phyloP scores from a whole-genome alignment of 2,113 vertebrate genomes.

The Parotia lawesii region DNA sequence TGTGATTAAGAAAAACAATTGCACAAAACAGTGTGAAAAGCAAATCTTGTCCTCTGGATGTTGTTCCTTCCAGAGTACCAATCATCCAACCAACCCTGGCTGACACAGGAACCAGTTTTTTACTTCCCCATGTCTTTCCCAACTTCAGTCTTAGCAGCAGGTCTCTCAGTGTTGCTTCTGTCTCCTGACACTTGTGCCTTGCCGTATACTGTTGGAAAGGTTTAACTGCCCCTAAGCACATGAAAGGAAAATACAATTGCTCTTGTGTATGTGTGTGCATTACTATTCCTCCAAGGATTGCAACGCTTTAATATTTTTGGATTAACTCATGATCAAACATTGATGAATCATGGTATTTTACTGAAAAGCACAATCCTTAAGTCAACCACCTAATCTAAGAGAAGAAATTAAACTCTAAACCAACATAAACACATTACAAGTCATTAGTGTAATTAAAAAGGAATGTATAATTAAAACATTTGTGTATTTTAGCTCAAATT shows the following conservation, averaged over 20 bases:
- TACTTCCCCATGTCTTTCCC: accelerated
- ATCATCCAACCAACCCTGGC: not conserved
- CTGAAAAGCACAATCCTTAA: constrained; percentile 79
- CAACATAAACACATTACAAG: constrained; percentile 84
- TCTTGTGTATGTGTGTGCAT: constrained; percentile 1
- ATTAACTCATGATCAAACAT: constrained; percentile 81
- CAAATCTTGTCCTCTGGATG: not conserved
- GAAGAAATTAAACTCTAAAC: constrained; percentile 84
- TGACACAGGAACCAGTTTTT: not conserved
- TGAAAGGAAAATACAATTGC: not conserved
- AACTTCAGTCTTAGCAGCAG: not conserved
- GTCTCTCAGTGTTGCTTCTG: not conserved
- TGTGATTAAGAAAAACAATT: not conserved
- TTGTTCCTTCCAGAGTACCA: not conserved
- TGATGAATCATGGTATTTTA: constrained; percentile 79
- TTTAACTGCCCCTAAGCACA: not conserved
- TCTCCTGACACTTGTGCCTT: not conserved
- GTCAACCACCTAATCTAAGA: constrained; percentile 81
- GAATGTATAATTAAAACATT: constrained; percentile 86
- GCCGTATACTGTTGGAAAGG: not conserved
- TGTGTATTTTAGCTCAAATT: constrained; percentile 84
- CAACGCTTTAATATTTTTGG: constrained; percentile 66
- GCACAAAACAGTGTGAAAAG: not conserved
- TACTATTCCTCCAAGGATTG: constrained; percentile 57
- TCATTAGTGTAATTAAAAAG: constrained; percentile 86